Conservation (phyloP, 2,113 vertebrate species). For the Psettodes erumei region DNA sequence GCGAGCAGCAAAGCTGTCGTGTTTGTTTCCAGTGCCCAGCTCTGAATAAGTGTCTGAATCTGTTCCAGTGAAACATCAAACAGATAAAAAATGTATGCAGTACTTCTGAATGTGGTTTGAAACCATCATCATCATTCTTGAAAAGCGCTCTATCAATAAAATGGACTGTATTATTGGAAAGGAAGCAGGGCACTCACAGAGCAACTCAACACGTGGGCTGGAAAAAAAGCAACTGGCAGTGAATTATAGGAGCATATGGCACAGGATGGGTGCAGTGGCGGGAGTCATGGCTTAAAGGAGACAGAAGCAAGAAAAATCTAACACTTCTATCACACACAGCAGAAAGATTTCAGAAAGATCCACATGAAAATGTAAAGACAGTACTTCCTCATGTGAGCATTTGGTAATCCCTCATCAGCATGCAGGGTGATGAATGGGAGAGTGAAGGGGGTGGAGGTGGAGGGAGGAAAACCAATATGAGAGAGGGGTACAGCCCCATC, state of each 20-base stretch:
- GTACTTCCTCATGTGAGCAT: constrained; percentile 16
- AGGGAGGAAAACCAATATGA: neutral
- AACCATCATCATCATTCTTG: too few relatives aligned
- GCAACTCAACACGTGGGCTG: constrained; percentile 46
- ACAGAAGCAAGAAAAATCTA: constrained; percentile 36
- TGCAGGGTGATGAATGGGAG: constrained; percentile 33
- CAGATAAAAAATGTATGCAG: neutral
- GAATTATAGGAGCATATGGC: constrained; percentile 71
- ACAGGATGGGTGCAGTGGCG: constrained; percentile 39
- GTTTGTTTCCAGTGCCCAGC: neutral
- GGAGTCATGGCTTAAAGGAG: constrained; percentile 50
- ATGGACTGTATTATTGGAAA: constrained; percentile 16
- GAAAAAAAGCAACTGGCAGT: constrained; percentile 54
- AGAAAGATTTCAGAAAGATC: neutral
- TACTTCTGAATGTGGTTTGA: neutral
- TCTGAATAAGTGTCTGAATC: constrained; percentile 12
- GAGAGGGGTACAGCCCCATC: constrained; percentile 7
- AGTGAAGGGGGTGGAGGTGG: neutral
- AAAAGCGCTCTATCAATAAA: too few relatives aligned
- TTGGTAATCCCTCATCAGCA: constrained; percentile 45
- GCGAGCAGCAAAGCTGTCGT: constrained; percentile 18
- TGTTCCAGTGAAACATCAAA: neutral
- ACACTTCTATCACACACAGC: constrained; percentile 7
- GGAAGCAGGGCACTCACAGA: constrained; percentile 18
- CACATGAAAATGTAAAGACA: neutral